phyloP scores from a whole-genome alignment of 2,113 vertebrate genomes.

The Stomatorhinus ivindoensis region DNA sequence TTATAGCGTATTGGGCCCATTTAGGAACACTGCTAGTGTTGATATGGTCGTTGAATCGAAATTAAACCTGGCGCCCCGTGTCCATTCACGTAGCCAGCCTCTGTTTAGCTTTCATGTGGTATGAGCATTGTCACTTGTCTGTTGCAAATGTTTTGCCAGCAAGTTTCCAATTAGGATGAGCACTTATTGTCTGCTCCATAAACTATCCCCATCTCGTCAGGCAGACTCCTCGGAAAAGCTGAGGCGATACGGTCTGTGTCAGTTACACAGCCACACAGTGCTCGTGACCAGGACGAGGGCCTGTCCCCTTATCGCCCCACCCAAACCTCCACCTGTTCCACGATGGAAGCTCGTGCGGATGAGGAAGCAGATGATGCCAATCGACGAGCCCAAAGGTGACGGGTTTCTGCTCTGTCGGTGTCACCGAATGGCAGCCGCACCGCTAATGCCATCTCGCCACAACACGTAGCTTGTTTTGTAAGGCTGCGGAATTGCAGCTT shows the following conservation, averaged over 20 bases:
- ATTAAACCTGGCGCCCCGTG: not conserved
- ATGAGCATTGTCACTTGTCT: too few species aligned
- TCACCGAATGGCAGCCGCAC: not conserved
- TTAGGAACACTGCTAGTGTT: not conserved
- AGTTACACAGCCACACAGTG: slow-evolving; percentile 69
- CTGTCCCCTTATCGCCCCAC: slow-evolving; percentile 59
- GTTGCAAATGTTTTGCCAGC: not conserved
- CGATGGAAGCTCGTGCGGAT: slow-evolving; percentile 76
- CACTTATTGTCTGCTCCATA: slow-evolving; percentile 34
- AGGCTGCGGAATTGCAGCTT: not conserved
- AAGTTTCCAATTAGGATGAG: slow-evolving; percentile 36
- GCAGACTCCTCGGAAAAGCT: slow-evolving; percentile 71
- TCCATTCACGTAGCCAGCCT: not conserved
- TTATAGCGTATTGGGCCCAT: not conserved
- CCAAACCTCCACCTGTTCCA: slow-evolving; percentile 54
- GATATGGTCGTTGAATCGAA: not conserved
- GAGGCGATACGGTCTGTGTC: slow-evolving; percentile 70
- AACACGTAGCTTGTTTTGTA: not conserved
- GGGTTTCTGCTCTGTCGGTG: not conserved
- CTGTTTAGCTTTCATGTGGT: not conserved
- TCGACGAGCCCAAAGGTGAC: slow-evolving; percentile 74
- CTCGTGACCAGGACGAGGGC: slow-evolving; percentile 70
- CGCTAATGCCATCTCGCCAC: not conserved
- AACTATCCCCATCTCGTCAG: slow-evolving; percentile 51
- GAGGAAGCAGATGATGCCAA: slow-evolving; percentile 57